These are phyloP conservation scores for Brachyptera putata DNA, from an alignment of 2,888 invertebrate genomes.

Conservation along the genomic window DNA sequence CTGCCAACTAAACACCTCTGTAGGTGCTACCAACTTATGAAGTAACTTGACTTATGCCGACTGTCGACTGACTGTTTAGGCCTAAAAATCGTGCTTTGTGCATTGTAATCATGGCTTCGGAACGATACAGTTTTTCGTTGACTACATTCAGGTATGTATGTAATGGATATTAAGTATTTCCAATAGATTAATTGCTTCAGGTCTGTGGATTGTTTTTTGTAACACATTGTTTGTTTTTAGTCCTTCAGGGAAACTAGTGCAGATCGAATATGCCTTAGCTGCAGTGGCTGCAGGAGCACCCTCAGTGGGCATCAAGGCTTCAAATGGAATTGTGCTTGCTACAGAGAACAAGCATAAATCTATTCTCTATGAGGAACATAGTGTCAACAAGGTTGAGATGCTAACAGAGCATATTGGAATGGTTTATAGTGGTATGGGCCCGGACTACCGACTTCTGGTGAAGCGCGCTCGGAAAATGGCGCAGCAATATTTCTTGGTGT, in stretches of 20 bases:
- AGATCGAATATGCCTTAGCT: slow-evolving; percentile 99
- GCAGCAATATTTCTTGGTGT: slow-evolving; percentile 86
- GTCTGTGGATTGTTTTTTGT: too few relatives aligned
- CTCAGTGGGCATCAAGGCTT: slow-evolving; percentile 97
- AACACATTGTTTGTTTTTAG: slow-evolving; percentile 52
- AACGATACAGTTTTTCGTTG: slow-evolving; percentile 94
- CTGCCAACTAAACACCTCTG: too few relatives aligned
- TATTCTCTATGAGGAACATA: slow-evolving; percentile 92
- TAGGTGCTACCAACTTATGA: too few relatives aligned
- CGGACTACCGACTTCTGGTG: slow-evolving; percentile 85
- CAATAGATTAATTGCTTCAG: too few relatives aligned
- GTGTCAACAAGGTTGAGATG: slow-evolving; percentile 94
- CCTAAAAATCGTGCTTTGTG: too few relatives aligned
- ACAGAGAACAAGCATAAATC: slow-evolving; percentile 99
- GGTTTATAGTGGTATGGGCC: slow-evolving; percentile 95
- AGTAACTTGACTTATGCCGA: too few relatives aligned
- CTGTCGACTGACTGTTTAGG: too few relatives aligned
- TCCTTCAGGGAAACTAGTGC: slow-evolving; percentile 98
- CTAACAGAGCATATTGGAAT: slow-evolving; percentile 94
- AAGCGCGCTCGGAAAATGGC: slow-evolving; percentile 93
- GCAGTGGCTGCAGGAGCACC: slow-evolving; percentile 98
- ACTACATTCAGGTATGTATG: slow-evolving; percentile 73
- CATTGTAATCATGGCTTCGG: slow-evolving; percentile 83
- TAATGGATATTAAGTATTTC: too few relatives aligned
- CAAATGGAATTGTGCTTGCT: slow-evolving; percentile 96